Base-by-base conservation (phyloP, 2,888 invertebrate species). In the Lathronympha strigana region DNA sequence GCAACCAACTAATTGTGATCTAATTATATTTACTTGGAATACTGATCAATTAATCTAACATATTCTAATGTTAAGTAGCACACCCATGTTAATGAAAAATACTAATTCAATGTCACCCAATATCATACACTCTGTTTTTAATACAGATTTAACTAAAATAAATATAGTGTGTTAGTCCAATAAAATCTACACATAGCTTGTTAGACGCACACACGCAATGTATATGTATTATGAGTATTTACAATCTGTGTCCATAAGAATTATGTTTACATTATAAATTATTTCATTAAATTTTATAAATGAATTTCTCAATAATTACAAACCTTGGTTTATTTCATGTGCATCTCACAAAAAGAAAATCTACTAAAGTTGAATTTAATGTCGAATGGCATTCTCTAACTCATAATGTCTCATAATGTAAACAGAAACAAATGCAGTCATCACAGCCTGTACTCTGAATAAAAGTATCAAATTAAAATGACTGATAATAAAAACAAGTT, bases 1-100 rank as follows among this genome's bases (percentile, higher is more conserved):
- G n/a, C 21, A 54, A 55, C 5, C 21, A 54, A 23, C 38, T 4
- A 54, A 38, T 15, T 40, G 38, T 23, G 1, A 28, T 25, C 25
- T 9, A 8, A 23, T 13, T 11, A 55, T 54, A 25, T 28, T 15
- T 25, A 55, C 11, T 55, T 28, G 9, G 21, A 13, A 25, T 40
- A 40, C 28, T 40, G 40, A 43, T 28, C 9, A 28, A 19, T 13
- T 13, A 3, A 5, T 31, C 43, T 25, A 25, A 58, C 50, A 40
- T 55, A 68, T 28, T 13, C 21, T 58, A 61, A 54, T 49, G 31
- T 68, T 67, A 66, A 77, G 82, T 82, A 86, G 86, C 86, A 87
- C 86, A 87, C 86, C 87, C 84, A 69, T 73, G 83, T 84, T 86
- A 86, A 81, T 33, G 17, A 19, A 63, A 57, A 36, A 23, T 21